These are phyloP conservation scores for Dunckerocampus dactyliophorus DNA, from an alignment of 2,113 vertebrate species.

Conservation along the genomic window DNA sequence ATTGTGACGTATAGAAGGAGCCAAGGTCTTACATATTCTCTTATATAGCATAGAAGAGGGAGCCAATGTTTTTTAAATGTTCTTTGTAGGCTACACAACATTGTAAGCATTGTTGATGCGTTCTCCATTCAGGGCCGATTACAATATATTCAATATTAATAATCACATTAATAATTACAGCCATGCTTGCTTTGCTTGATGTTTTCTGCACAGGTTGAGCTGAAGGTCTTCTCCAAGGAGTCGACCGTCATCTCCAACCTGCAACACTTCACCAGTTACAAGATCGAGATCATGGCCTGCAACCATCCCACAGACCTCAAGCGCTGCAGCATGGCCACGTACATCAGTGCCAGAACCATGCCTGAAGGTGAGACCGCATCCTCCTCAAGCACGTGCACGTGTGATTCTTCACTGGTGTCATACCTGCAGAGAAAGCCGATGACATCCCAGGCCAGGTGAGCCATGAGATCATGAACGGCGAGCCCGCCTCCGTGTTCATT, in stretches of 20 bases:
- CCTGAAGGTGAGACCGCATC: slow-evolving; percentile 79
- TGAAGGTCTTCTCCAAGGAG: slow-evolving; percentile 83
- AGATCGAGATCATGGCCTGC: slow-evolving; percentile 95
- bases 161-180: too few species aligned
- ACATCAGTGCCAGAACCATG: slow-evolving; percentile 91
- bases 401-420: not conserved
- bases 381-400: not conserved
- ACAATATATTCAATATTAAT: too few species aligned
- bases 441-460: slow-evolving; percentile 80
- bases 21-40: slow-evolving; percentile 41
- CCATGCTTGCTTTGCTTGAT: not conserved
- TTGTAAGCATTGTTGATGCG: not conserved
- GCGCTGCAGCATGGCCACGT: slow-evolving; percentile 85
- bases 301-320: slow-evolving; percentile 77
- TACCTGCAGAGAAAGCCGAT: slow-evolving; percentile 83
- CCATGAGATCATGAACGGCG: slow-evolving; percentile 79
- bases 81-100: too few species aligned
- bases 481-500: slow-evolving; percentile 78
- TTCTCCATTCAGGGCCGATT: not conserved
- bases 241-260: slow-evolving; percentile 87
- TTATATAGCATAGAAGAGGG: too few species aligned
- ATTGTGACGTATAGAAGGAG: slow-evolving; percentile 64
- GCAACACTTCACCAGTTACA: slow-evolving; percentile 92
- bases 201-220: slow-evolving; percentile 61
- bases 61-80: too few species aligned